Evolutionary conservation across 2,888 invertebrate genomes (phyloP).

Genomic region (Watsonalla cultraria): DNA sequence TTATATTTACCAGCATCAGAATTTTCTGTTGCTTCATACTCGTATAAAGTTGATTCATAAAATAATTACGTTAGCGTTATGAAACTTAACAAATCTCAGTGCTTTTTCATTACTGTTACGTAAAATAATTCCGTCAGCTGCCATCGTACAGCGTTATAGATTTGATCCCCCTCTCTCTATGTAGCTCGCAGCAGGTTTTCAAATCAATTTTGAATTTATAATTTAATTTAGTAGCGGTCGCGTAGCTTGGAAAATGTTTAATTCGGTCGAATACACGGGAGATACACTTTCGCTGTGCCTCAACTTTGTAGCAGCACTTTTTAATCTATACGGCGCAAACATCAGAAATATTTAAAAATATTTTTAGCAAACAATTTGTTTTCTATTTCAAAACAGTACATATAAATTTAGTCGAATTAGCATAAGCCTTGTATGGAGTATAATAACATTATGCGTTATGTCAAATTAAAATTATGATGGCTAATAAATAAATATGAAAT

Average conservation of each 20-base stretch:
- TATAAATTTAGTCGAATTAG: no score
- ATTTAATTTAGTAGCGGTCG: constrained; percentile 53
- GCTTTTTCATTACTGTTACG: neutral
- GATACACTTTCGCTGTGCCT: constrained; percentile 27
- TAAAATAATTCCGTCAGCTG: neutral
- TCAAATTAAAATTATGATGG: neutral
- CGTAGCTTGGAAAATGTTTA: constrained; percentile 44
- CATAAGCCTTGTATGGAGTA: no score
- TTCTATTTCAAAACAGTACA: no score
- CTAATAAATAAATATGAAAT: neutral
- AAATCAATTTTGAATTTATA: constrained; percentile 63
- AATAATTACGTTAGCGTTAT: no score
- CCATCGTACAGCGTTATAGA: constrained; percentile 18
- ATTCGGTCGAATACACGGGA: constrained; percentile 36
- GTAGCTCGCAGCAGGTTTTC: constrained; percentile 44
- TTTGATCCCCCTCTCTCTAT: constrained; percentile 32
- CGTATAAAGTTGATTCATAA: no score
- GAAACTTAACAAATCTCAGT: neutral
- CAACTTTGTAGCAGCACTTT: constrained; percentile 18
- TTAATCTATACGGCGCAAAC: constrained; percentile 1
- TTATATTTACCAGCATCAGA: no score
- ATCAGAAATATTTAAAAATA: neutral
- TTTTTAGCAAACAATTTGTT: neutral
- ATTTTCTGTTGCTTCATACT: no score
- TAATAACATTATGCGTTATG: neutral